A percentile compares a stretch with the other conserved stretches of the same genome.
Evolutionary conservation across 2,888 invertebrate species (phyloP).

Genomic region (Theretra japonica): DNA sequence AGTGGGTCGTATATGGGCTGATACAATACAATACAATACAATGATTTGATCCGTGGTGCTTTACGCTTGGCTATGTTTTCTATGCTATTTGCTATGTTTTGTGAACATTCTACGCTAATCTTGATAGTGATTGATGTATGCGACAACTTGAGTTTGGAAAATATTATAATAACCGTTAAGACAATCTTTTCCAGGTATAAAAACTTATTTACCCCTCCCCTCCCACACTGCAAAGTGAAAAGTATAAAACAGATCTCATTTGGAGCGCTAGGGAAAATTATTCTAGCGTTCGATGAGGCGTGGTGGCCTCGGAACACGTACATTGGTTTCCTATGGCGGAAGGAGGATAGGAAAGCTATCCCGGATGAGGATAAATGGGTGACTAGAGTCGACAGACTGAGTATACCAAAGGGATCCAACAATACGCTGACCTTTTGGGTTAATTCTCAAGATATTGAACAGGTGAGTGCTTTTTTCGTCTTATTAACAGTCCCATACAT

Average conservation of each 20-base stretch:
- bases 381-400: constrained; percentile 42
- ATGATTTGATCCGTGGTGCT: too few species aligned
- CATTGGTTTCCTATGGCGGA: constrained; percentile 56
- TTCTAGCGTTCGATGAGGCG: constrained; percentile 85
- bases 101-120: too few species aligned
- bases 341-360: constrained; percentile 38
- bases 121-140: too few species aligned
- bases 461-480: too few species aligned
- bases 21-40: too few species aligned
- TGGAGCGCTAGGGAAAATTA: constrained; percentile 89
- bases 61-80: too few species aligned
- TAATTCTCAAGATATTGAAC: constrained; percentile 41
- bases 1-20: too few species aligned
- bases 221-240: constrained; percentile 81
- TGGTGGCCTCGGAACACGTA: constrained; percentile 83
- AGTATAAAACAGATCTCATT: constrained; percentile 86
- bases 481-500: too few species aligned
- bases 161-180: too few species aligned
- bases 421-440: constrained; percentile 48
- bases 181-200: constrained; percentile 67
- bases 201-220: constrained; percentile 82
- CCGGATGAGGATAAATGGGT: constrained; percentile 41
- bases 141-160: too few species aligned
- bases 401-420: constrained; percentile 39
- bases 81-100: too few species aligned